Evolutionary conservation across 23 tunicate genomes (phyloP).

Genomic region (Halocynthia roretzi): DNA sequence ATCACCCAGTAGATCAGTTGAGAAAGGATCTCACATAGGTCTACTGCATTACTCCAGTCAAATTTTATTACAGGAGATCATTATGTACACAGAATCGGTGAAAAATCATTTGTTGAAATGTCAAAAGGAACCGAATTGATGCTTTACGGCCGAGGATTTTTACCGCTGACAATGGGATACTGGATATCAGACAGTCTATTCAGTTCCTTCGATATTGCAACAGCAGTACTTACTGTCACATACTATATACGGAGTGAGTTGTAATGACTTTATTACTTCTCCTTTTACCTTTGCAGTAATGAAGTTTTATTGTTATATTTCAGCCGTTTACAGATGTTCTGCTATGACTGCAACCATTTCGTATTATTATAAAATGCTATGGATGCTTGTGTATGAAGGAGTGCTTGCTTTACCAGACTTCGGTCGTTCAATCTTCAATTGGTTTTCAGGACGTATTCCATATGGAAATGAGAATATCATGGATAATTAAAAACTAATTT

Average conservation of each 20-base stretch:
- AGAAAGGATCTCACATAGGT: too few relatives aligned
- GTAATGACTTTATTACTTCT: too few relatives aligned
- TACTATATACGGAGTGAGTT: constrained; percentile 29
- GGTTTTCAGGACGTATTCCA: too few relatives aligned
- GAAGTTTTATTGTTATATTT: neutral
- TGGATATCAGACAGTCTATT: constrained; percentile 24
- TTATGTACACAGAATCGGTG: constrained; percentile 12
- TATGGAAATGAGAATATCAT: too few relatives aligned
- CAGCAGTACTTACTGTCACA: constrained; percentile 11
- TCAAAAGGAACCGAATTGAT: constrained; percentile 10
- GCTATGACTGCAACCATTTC: neutral
- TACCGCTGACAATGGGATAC: constrained; percentile 36
- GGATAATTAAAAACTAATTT: too few relatives aligned
- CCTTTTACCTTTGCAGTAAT: too few relatives aligned
- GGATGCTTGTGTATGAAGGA: neutral
- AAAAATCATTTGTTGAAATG: constrained; percentile 19
- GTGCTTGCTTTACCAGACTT: neutral
- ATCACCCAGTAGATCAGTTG: too few relatives aligned
- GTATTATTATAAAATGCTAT: neutral
- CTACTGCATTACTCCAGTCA: too few relatives aligned
- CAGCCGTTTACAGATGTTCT: neutral
- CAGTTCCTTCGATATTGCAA: constrained; percentile 17
- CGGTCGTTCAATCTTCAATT: too few relatives aligned
- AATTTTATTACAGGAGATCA: constrained; percentile 7
- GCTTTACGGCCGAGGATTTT: constrained; percentile 35